These are phyloP conservation scores for Drosophila monieri DNA, from an alignment of 2,888 invertebrate genomes.

Conservation along the genomic window DNA sequence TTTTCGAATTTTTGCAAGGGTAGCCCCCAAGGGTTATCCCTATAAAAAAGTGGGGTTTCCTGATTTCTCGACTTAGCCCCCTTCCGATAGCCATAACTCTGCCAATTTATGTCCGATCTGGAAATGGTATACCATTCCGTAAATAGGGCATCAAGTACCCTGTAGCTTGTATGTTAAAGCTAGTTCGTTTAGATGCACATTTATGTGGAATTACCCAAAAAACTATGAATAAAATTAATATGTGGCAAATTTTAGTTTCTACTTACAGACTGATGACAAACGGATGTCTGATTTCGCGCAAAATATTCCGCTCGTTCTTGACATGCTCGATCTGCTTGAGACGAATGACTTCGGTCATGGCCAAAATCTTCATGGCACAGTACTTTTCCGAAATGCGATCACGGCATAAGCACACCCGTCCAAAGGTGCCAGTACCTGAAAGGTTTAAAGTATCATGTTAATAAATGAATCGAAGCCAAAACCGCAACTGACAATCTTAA, in stretches of 20 bases:
- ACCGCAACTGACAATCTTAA: conserved; percentile 45
- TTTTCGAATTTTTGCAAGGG: no score
- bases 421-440: conserved; percentile 97
- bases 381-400: conserved; percentile 92
- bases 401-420: conserved; percentile 95
- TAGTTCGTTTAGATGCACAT: no score
- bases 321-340: conserved; percentile 98
- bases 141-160: no score
- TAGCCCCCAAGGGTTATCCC: no score
- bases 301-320: conserved; percentile 97
- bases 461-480: conserved; percentile 20
- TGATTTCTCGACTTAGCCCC: no score
- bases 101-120: no score
- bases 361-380: conserved; percentile 97
- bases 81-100: no score
- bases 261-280: conserved; percentile 97
- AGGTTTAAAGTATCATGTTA: conserved; percentile 46
- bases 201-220: no score
- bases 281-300: conserved; percentile 95
- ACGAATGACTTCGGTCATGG: conserved; percentile 96
- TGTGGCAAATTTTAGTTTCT: conserved; percentile 13
- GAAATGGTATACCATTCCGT: no score
- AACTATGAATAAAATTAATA: no score
- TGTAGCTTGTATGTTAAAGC: no score
- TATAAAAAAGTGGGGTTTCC: no score